Percentiles rank a stretch among this genome's conserved stretches.
These are phyloP conservation scores for Eriocheir sinensis DNA, from an alignment of 1,140 invertebrate genomes.

Conservation along the genomic window DNA sequence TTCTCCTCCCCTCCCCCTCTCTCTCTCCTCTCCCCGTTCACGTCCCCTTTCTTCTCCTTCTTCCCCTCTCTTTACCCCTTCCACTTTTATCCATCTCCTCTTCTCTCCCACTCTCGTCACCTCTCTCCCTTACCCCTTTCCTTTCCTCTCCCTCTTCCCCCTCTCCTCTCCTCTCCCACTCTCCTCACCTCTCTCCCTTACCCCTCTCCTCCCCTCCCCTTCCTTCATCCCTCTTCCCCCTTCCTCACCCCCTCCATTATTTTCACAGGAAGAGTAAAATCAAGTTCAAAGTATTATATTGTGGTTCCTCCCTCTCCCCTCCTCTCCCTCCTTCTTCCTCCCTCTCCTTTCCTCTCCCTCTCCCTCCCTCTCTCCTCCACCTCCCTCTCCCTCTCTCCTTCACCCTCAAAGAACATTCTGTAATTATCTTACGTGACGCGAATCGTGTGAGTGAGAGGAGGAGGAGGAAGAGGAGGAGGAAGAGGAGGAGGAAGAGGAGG, in stretches of 20 bases:
- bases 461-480: not conserved
- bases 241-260: not conserved
- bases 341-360: too few species aligned
- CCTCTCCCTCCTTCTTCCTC: too few species aligned
- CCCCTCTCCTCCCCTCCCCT: not conserved
- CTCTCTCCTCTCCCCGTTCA: not conserved
- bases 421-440: too few species aligned
- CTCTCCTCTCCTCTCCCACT: not conserved
- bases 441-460: too few species aligned
- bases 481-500: slow-evolving; percentile 10
- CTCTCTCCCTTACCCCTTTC: not conserved
- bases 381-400: too few species aligned
- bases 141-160: not conserved
- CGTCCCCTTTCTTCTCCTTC: too few species aligned
- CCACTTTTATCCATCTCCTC: too few species aligned
- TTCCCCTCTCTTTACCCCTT: not conserved
- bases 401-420: too few species aligned
- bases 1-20: not conserved
- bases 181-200: not conserved
- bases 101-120: not conserved
- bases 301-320: too few species aligned
- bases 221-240: not conserved
- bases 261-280: too few species aligned
- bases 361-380: too few species aligned
- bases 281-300: too few species aligned